Conservation (phyloP, 2,113 vertebrate genomes). For the Pseudopipra pipra region DNA sequence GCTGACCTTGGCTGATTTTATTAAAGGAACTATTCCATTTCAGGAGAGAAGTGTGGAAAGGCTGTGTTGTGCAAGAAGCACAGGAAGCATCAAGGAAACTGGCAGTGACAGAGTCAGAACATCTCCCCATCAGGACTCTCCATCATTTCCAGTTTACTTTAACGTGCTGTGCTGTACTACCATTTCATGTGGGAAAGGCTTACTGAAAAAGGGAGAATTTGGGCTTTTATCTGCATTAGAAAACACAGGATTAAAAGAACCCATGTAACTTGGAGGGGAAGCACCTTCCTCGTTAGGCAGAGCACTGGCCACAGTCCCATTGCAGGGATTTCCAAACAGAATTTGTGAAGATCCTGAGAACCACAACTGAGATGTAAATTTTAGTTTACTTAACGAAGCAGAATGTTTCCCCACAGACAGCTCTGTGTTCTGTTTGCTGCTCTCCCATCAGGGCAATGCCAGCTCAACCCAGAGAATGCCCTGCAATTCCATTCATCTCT, state of each 20-base stretch:
- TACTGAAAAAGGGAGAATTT: background rate
- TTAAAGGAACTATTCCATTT: background rate
- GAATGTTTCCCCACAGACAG: background rate
- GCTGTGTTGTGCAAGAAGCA: background rate
- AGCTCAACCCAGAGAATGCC: background rate
- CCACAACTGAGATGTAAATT: background rate
- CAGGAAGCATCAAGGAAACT: background rate
- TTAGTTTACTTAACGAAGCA: background rate
- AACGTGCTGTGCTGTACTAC: background rate
- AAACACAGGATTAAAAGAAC: background rate
- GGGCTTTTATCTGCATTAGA: background rate
- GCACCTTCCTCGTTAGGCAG: rapidly evolving
- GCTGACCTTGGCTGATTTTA: background rate
- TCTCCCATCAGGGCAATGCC: background rate
- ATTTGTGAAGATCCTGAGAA: background rate
- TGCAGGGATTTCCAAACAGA: background rate
- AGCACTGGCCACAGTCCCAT: background rate
- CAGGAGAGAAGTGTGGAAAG: background rate
- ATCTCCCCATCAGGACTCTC: background rate
- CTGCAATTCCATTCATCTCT: background rate
- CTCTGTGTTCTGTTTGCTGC: background rate
- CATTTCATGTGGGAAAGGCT: background rate
- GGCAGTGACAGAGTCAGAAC: background rate
- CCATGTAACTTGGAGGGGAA: background rate
- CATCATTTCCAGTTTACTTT: background rate